These are phyloP conservation scores for Clitarchus hookeri DNA, from an alignment of 2,888 invertebrate genomes.

Conservation along the genomic window DNA sequence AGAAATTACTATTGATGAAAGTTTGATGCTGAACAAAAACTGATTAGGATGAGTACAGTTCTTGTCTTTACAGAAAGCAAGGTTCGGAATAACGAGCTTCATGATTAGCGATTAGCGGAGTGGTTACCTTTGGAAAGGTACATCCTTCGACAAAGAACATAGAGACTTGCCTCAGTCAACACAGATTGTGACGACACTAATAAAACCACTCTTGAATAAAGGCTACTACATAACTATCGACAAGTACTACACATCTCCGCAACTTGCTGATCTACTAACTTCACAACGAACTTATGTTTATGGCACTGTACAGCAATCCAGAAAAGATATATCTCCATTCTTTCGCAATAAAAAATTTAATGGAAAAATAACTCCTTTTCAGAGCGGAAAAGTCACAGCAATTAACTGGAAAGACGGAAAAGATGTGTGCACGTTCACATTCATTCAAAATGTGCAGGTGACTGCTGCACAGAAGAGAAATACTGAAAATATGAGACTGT, in stretches of 20 bases:
- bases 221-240: neutral
- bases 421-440: neutral
- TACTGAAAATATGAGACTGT: conserved; percentile 19
- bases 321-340: neutral
- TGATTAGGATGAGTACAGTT: neutral
- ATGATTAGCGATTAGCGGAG: neutral
- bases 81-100: neutral
- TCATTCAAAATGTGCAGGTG: neutral
- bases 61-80: neutral
- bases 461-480: neutral
- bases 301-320: neutral
- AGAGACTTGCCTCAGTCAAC: neutral
- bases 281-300: neutral
- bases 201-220: neutral
- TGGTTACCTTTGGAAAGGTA: neutral
- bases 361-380: neutral
- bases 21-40: neutral
- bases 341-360: neutral
- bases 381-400: neutral
- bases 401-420: neutral
- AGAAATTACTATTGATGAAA: neutral
- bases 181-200: neutral
- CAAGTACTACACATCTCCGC: neutral
- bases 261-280: neutral
- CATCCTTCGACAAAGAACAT: neutral